Conservation (phyloP, 1,140 invertebrate species). For the Aporrectodea caliginosa region DNA sequence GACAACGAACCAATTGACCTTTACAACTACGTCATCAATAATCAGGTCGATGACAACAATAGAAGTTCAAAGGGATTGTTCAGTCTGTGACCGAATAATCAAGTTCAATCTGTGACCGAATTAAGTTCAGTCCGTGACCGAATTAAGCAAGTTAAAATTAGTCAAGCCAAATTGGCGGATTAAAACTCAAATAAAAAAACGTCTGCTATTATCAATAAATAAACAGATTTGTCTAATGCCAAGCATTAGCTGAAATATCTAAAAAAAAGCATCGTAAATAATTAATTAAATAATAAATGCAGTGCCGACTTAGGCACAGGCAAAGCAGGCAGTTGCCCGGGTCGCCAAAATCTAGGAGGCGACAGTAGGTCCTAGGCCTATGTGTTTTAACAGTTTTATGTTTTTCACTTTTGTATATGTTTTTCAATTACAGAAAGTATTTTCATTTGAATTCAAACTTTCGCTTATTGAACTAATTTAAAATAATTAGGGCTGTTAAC, state of each 20-base stretch:
- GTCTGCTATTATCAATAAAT: neutral
- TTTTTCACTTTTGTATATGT: too few species aligned
- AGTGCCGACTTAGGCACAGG: too few species aligned
- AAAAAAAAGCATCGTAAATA: too few species aligned
- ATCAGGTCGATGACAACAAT: neutral
- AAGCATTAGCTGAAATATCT: neutral
- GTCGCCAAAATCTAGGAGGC: too few species aligned
- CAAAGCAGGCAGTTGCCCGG: too few species aligned
- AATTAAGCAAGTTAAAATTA: neutral
- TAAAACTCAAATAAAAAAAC: neutral
- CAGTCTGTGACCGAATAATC: neutral
- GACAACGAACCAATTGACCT: neutral
- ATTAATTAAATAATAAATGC: too few species aligned
- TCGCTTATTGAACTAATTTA: too few species aligned
- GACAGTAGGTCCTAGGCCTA: too few species aligned
- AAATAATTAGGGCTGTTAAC: too few species aligned
- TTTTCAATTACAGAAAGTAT: too few species aligned
- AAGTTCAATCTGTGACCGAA: neutral
- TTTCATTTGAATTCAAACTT: too few species aligned
- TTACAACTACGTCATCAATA: neutral
- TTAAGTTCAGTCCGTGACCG: neutral
- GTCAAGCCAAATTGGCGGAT: neutral
- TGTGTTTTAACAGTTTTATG: too few species aligned
- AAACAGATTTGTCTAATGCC: neutral
- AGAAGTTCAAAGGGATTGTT: neutral